Conservation (phyloP, 2,113 vertebrate genomes). For the Paradisaea rubra region DNA sequence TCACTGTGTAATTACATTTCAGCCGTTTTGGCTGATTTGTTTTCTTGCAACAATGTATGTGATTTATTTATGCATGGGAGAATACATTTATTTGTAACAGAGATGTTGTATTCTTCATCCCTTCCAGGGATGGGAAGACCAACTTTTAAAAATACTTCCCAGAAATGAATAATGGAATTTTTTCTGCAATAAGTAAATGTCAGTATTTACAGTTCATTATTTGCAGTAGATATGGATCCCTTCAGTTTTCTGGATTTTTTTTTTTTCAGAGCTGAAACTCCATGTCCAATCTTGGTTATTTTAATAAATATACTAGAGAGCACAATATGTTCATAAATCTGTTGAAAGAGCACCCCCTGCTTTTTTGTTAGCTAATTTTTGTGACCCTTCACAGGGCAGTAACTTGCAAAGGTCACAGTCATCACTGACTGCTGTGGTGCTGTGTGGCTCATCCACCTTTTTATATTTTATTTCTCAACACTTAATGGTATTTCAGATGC, state of each 20-base stretch:
- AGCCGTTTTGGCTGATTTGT: neutral
- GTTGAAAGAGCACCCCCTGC: neutral
- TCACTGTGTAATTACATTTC: neutral
- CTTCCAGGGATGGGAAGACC: neutral
- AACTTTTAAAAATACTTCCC: neutral
- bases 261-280: neutral
- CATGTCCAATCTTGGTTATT: neutral
- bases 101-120: neutral
- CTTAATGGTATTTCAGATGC: neutral
- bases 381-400: neutral
- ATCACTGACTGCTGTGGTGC: neutral
- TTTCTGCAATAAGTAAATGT: neutral
- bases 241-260: neutral
- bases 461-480: neutral
- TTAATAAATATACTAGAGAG: neutral
- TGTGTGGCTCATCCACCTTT: neutral
- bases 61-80: neutral
- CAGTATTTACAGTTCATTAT: neutral
- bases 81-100: neutral
- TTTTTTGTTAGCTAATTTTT: constrained; percentile 9
- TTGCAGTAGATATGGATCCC: neutral
- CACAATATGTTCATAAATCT: neutral
- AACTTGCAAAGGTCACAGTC: neutral
- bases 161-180: neutral
- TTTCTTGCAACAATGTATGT: neutral